These are phyloP conservation scores for Gallirallus australis DNA, from an alignment of 2,797 vertebrate species.

Conservation along the genomic window DNA sequence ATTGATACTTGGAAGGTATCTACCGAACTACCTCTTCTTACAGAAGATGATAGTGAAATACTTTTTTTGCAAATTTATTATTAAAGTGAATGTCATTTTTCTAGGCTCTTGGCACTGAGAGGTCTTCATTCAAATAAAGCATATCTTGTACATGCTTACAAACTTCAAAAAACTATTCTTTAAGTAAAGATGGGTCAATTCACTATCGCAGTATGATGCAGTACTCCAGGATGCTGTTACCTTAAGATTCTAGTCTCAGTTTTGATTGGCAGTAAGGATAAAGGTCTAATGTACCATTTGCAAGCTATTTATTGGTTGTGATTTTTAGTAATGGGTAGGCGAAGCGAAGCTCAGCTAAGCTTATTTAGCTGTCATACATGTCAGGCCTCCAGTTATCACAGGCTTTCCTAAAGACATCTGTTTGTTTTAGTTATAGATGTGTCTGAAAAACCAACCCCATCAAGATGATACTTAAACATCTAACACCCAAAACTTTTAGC, in stretches of 20 bases:
- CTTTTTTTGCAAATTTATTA: not conserved
- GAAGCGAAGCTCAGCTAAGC: not conserved
- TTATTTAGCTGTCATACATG: not conserved
- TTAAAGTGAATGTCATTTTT: not conserved
- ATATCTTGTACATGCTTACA: rapidly evolving
- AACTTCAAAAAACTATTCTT: not conserved
- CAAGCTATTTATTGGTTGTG: not conserved
- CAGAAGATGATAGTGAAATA: not conserved
- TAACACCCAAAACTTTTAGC: not conserved
- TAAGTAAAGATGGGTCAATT: not conserved
- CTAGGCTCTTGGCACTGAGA: not conserved
- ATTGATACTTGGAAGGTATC: not conserved
- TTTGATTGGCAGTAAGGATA: not conserved
- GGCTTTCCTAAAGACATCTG: not conserved
- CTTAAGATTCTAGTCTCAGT: not conserved
- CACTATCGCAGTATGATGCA: not conserved
- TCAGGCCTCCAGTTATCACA: not conserved
- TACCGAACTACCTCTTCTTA: not conserved
- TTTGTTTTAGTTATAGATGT: not conserved
- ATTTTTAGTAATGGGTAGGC: not conserved
- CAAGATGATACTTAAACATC: not conserved
- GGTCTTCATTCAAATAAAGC: not conserved
- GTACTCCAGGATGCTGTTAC: not conserved
- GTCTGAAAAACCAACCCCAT: not conserved
- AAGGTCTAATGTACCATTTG: not conserved